Percentiles rank a stretch among this genome's conserved stretches.
These are phyloP conservation scores for Lateolabrax maculatus DNA, from an alignment of 2,797 vertebrate species.

Conservation along the genomic window DNA sequence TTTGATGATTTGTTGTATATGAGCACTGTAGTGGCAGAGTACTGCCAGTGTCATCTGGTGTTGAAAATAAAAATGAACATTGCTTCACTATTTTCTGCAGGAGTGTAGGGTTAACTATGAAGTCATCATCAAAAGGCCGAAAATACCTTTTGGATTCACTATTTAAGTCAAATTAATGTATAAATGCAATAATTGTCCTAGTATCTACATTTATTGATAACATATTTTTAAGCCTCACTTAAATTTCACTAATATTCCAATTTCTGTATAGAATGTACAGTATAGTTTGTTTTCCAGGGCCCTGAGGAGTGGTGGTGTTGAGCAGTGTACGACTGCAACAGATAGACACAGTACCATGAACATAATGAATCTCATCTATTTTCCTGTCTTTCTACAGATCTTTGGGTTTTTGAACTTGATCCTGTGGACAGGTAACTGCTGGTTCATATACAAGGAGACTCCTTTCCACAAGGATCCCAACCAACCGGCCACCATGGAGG, in stretches of 20 bases:
- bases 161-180: neutral
- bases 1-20: neutral
- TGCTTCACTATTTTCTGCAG: neutral
- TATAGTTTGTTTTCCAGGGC: neutral
- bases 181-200: neutral
- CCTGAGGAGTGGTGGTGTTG: neutral
- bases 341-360: neutral
- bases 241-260: neutral
- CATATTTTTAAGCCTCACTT: neutral
- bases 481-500: conserved; percentile 80
- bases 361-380: neutral
- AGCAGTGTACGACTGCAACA: neutral
- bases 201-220: neutral
- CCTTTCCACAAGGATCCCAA: conserved; percentile 87
- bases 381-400: conserved; percentile 80
- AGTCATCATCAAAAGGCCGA: too few relatives aligned
- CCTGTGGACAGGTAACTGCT: conserved; percentile 95
- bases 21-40: neutral
- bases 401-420: conserved; percentile 95
- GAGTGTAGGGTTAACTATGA: neutral
- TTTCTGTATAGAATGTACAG: neutral
- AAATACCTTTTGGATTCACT: neutral
- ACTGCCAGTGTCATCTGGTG: conserved; percentile 24
- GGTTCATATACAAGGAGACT: conserved; percentile 97
- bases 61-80: neutral